phyloP scores from a whole-genome alignment of 2,888 invertebrate species.

The Drosophila recens region DNA sequence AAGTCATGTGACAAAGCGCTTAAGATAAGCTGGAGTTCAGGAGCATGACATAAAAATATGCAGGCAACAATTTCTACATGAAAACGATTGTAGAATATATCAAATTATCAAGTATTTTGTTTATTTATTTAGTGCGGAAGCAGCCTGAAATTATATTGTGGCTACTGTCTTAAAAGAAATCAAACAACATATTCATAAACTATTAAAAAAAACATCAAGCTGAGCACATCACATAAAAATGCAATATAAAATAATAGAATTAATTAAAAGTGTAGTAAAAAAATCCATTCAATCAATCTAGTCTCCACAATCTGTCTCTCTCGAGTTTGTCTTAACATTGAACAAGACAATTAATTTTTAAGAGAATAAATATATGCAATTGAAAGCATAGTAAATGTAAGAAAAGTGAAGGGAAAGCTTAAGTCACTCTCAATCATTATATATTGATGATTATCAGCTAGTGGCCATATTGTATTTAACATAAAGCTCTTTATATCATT shows the following conservation, averaged over 20 bases:
- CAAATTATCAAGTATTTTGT: background rate
- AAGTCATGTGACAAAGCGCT: conserved; percentile 60
- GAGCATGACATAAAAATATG: conserved; percentile 18
- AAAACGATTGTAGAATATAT: background rate
- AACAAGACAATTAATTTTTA: background rate
- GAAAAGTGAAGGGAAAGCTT: background rate
- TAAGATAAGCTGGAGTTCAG: conserved; percentile 55
- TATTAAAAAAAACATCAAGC: background rate
- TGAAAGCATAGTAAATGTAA: no score
- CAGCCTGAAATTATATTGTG: background rate
- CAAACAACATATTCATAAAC: background rate
- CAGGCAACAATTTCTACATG: background rate
- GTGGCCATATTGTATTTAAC: background rate
- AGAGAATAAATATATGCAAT: background rate
- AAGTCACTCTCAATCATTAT: background rate
- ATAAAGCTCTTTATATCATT: background rate
- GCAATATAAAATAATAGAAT: background rate
- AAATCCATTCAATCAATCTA: background rate
- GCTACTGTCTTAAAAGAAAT: background rate
- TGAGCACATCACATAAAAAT: background rate
- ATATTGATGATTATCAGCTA: no score
- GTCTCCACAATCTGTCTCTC: no score
- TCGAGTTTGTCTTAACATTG: background rate
- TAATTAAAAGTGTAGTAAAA: background rate
- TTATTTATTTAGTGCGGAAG: background rate